Evolutionary conservation across 2,113 vertebrate species (phyloP).

Genomic region (Felis chaus): DNA sequence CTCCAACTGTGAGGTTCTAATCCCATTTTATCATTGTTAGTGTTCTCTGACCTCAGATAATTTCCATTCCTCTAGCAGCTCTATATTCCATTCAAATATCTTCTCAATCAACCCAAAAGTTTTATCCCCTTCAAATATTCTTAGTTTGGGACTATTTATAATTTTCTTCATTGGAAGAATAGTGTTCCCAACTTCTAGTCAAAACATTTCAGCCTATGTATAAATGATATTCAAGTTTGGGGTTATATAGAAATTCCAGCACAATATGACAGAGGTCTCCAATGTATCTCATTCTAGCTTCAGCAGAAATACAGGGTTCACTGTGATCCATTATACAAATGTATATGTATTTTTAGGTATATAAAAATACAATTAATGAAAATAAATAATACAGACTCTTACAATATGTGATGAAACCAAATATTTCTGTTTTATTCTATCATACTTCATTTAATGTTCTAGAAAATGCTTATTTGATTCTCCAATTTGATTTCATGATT

Average conservation of each 20-base stretch:
- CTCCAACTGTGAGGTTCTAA: neutral
- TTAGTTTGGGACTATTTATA: neutral
- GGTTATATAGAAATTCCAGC: neutral
- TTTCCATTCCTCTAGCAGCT: neutral
- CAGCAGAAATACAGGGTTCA: neutral
- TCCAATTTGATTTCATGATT: neutral
- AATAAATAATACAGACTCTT: neutral
- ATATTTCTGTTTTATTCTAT: neutral
- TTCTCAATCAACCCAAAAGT: neutral
- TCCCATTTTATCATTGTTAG: neutral
- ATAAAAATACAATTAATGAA: neutral
- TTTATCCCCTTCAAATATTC: neutral
- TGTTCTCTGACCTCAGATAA: neutral
- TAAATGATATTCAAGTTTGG: neutral
- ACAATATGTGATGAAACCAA: neutral
- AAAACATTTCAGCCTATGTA: slow-evolving; percentile 2
- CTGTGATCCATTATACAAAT: neutral
- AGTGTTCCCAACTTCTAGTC: neutral
- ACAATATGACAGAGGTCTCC: neutral
- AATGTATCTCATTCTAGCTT: neutral
- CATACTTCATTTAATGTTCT: neutral
- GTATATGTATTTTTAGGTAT: neutral
- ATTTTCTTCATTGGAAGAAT: neutral
- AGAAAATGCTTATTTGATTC: neutral
- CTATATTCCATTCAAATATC: neutral